phyloP scores from a whole-genome alignment of 2,888 invertebrate species.

The Caenorhabditis drosophilae region DNA sequence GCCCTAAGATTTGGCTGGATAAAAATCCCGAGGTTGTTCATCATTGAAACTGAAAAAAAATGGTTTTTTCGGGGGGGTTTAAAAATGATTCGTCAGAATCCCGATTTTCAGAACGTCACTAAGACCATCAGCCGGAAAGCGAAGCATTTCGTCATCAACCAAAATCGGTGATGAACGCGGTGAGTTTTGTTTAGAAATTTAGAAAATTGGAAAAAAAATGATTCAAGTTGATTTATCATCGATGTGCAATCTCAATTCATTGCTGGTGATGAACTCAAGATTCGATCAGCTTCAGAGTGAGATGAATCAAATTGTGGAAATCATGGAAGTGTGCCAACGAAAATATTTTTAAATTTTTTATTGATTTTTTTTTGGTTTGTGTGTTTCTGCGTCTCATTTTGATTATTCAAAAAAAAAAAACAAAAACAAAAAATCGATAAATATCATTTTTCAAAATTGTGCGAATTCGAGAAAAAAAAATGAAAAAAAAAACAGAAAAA shows the following conservation, averaged over 20 bases:
- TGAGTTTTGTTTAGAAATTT: not conserved
- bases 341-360: not conserved
- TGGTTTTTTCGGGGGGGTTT: too few species aligned
- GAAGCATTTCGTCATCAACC: slow-evolving; percentile 13
- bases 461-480: not conserved
- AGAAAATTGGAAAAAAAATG: not conserved
- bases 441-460: not conserved
- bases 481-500: not conserved
- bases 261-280: too few species aligned
- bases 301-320: not conserved
- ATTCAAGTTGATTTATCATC: not conserved
- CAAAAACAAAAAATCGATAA: not conserved
- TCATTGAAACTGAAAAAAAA: too few species aligned
- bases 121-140: slow-evolving; percentile 36
- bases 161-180: too few species aligned
- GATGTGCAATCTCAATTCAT: too few species aligned
- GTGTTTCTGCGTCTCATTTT: too few species aligned
- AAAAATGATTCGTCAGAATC: too few species aligned
- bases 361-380: not conserved
- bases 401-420: not conserved
- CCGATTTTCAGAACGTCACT: slow-evolving; percentile 26
- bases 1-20: too few species aligned
- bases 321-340: slow-evolving; percentile 26
- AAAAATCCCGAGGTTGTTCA: too few species aligned
- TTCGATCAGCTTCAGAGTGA: not conserved